These are phyloP conservation scores for Vipera ursinii DNA, from an alignment of 2,797 vertebrate species.

Conservation along the genomic window DNA sequence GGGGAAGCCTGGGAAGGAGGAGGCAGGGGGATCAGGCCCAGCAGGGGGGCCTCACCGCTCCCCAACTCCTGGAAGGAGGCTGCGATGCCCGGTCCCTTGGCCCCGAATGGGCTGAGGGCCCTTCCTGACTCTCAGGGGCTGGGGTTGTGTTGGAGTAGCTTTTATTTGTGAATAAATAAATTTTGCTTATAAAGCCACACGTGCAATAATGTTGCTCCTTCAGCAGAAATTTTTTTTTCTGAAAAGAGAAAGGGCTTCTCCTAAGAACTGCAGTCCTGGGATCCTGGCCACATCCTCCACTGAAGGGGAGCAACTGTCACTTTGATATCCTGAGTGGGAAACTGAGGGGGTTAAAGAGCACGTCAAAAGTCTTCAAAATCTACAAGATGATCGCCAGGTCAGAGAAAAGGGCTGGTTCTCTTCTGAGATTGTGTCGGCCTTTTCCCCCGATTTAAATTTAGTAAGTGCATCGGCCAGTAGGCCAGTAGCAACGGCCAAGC, in stretches of 20 bases:
- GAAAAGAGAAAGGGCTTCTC: not conserved
- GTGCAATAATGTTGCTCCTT: no score
- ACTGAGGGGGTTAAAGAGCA: not conserved
- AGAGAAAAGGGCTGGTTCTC: no score
- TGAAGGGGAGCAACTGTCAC: not conserved
- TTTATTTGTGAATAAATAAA: not conserved
- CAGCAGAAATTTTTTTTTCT: not conserved
- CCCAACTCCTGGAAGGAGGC: not conserved
- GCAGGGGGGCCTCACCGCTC: not conserved
- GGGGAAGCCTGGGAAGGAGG: conserved; percentile 75
- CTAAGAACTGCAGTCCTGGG: not conserved
- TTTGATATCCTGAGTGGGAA: not conserved
- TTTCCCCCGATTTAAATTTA: no score
- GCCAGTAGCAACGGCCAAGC: not conserved
- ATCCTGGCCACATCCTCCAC: not conserved
- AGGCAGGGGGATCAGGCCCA: not conserved
- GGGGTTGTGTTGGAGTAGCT: not conserved
- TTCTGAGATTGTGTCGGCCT: no score
- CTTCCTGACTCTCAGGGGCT: not conserved
- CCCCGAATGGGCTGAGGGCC: not conserved
- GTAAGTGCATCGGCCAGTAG: no score
- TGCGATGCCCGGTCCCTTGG: no score
- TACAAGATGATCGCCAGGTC: not conserved
- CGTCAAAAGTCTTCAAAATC: not conserved
- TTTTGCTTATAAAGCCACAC: not conserved